Conservation (phyloP, 2,113 vertebrate species). For the Rhynchomys soricoides region DNA sequence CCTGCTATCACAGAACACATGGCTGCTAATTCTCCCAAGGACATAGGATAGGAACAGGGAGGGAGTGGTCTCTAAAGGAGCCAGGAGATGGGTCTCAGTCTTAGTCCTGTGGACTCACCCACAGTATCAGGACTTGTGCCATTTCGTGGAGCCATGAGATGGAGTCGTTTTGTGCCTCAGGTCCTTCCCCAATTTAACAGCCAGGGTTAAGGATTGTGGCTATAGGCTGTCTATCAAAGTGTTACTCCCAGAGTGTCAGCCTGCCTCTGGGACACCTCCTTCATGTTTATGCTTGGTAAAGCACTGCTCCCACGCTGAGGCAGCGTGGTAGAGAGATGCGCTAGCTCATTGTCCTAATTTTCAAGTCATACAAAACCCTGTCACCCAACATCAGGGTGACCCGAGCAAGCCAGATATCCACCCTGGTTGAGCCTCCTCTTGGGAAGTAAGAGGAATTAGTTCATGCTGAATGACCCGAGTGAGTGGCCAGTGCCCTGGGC, state of each 20-base stretch:
- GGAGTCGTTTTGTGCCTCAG: background rate
- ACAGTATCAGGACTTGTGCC: no score
- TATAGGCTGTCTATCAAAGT: background rate
- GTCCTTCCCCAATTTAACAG: accelerated
- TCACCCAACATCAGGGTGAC: background rate
- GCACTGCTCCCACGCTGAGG: background rate
- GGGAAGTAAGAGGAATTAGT: background rate
- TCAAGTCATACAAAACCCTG: background rate
- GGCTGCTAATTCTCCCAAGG: background rate
- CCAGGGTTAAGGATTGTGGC: background rate
- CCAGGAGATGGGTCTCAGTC: background rate
- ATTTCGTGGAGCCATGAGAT: background rate
- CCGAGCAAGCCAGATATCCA: background rate
- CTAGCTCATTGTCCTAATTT: background rate
- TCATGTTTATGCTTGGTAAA: background rate
- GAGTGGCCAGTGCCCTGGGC: no score
- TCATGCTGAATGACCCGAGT: background rate
- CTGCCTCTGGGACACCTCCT: background rate
- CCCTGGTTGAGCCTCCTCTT: background rate
- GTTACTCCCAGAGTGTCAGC: no score
- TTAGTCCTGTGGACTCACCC: background rate
- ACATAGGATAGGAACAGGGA: background rate
- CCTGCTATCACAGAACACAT: accelerated
- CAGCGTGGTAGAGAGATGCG: background rate
- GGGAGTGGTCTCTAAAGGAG: background rate